Conservation (phyloP, 1,140 invertebrate genomes). For the Riptortus pedestris region DNA sequence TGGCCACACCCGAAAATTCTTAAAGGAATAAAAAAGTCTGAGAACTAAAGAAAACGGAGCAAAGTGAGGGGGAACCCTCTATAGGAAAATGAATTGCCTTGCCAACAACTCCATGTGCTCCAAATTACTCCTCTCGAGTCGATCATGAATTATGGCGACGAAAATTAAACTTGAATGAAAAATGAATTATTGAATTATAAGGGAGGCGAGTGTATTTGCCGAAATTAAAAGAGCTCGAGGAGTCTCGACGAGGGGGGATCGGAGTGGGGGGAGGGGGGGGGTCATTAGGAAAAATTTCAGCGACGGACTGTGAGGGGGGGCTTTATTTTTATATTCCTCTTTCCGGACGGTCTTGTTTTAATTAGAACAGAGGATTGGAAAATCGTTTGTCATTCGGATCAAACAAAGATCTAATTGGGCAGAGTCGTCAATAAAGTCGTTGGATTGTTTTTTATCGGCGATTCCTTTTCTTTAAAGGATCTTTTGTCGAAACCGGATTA, state of each 20-base stretch:
- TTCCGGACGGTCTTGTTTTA: too few species aligned
- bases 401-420: too few species aligned
- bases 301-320: too few species aligned
- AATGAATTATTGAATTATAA: slow-evolving; percentile 31
- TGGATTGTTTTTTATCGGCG: too few species aligned
- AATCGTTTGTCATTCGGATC: too few species aligned
- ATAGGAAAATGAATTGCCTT: slow-evolving; percentile 5
- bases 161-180: slow-evolving; percentile 31
- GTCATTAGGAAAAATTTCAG: too few species aligned
- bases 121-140: slow-evolving; percentile 7
- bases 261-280: not conserved
- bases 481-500: too few species aligned
- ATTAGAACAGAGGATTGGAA: too few species aligned
- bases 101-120: slow-evolving; percentile 16
- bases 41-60: not conserved
- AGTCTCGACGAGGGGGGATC: not conserved
- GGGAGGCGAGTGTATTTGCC: slow-evolving; percentile 23
- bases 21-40: too few species aligned
- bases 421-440: too few species aligned
- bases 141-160: slow-evolving; percentile 29
- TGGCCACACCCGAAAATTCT: too few species aligned
- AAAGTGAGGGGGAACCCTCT: not conserved
- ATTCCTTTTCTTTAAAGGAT: too few species aligned
- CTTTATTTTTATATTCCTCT: slow-evolving; percentile 1
- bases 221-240: slow-evolving; percentile 26